These are phyloP conservation scores for Panagrolaimus sp. DNA, from an alignment of 1,140 invertebrate genomes.

Conservation along the genomic window DNA sequence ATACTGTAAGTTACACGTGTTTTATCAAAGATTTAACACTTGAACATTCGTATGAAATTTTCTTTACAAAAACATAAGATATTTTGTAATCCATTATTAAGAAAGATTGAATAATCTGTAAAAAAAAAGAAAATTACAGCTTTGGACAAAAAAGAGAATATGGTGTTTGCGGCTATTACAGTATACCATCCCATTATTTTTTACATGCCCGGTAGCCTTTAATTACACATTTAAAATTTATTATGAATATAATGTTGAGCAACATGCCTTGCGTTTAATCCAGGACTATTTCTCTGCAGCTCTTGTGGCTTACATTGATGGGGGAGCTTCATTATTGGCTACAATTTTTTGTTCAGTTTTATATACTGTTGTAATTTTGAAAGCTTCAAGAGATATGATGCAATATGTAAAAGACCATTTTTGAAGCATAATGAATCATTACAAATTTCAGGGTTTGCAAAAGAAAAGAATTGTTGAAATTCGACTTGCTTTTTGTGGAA, in stretches of 20 bases:
- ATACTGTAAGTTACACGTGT: no score
- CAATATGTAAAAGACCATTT: background rate
- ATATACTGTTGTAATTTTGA: background rate
- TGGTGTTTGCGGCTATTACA: background rate
- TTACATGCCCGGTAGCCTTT: background rate
- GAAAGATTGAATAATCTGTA: no score
- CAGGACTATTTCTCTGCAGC: background rate
- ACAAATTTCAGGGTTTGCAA: slow-evolving; percentile 5
- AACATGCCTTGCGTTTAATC: slow-evolving; percentile 4
- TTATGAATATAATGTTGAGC: slow-evolving; percentile 1
- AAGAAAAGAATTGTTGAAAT: slow-evolving; percentile 7
- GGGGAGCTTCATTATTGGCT: background rate
- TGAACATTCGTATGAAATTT: no score
- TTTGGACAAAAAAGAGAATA: background rate
- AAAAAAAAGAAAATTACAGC: background rate
- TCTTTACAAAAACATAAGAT: no score
- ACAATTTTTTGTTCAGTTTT: background rate
- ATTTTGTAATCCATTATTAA: no score
- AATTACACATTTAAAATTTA: background rate
- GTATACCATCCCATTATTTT: background rate
- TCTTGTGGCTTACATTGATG: background rate
- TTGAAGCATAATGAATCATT: background rate
- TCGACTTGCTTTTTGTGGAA: background rate
- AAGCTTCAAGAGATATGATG: background rate
- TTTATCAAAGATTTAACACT: no score